Percentiles rank a stretch among this genome's conserved stretches.
Evolutionary conservation across 2,113 vertebrate genomes (phyloP).

Genomic region (Apus apus): DNA sequence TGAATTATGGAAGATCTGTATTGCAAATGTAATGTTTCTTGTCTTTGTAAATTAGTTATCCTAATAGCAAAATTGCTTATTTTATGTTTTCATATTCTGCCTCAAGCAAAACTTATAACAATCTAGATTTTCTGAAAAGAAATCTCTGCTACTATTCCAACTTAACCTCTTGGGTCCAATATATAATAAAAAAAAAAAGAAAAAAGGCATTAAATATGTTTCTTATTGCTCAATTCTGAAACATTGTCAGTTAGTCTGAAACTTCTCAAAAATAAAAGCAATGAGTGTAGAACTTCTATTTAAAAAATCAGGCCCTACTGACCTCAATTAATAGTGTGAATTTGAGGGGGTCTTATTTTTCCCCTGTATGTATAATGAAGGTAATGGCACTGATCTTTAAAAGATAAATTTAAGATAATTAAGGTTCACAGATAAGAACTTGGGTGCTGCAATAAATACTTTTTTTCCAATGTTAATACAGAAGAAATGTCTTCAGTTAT

Average conservation of each 20-base stretch:
- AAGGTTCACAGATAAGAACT: not conserved
- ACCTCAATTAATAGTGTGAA: not conserved
- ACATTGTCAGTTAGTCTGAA: not conserved
- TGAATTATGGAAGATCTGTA: not conserved
- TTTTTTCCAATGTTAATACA: not conserved
- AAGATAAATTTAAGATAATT: not conserved
- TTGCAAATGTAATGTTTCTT: not conserved
- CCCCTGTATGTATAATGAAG: not conserved
- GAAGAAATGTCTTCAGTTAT: not conserved
- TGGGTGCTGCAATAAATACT: not conserved
- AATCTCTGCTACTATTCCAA: not conserved
- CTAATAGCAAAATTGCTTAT: not conserved
- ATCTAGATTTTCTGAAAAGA: not conserved
- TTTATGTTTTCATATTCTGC: not conserved
- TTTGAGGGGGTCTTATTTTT: not conserved
- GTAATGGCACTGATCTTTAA: not conserved
- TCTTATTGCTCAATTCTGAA: not conserved
- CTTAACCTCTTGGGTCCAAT: not conserved
- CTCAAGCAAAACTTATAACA: not conserved
- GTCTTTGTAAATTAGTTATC: not conserved
- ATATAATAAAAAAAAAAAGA: not conserved
- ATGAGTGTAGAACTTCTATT: not conserved
- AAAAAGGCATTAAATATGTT: not conserved
- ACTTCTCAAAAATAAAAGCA: not conserved
- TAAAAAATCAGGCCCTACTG: not conserved